Percentiles rank a stretch among this genome's conserved stretches.
Evolutionary conservation across 2,113 vertebrate species (phyloP).

Genomic region (Mustela lutreola): DNA sequence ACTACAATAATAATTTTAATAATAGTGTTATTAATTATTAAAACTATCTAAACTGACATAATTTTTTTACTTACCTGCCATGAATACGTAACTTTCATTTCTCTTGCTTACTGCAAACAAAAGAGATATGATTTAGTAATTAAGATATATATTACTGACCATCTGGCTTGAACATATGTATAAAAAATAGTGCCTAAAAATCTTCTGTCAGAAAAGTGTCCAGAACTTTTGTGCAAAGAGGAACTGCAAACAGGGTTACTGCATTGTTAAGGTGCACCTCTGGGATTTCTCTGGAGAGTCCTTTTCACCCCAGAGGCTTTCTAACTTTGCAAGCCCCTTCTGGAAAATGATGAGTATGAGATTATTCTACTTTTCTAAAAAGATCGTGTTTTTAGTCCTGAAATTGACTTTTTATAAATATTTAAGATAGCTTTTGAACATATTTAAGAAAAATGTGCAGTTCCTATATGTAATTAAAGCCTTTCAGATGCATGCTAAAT

Average conservation of each 20-base stretch:
- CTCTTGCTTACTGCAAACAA: neutral
- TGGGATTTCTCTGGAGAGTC: neutral
- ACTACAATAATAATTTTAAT: neutral
- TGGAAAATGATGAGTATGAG: neutral
- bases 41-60: neutral
- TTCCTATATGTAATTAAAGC: conserved; percentile 12
- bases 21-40: neutral
- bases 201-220: neutral
- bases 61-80: neutral
- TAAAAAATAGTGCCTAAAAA: neutral
- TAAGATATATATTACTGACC: neutral
- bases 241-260: neutral
- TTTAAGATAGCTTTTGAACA: neutral
- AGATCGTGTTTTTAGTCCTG: neutral
- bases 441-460: conserved; percentile 24
- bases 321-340: neutral
- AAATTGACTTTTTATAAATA: conserved; percentile 7
- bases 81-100: neutral
- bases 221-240: neutral
- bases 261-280: no score
- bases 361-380: neutral
- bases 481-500: neutral
- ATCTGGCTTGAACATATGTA: neutral
- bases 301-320: neutral
- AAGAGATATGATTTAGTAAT: neutral